Evolutionary conservation across 2,113 vertebrate genomes (phyloP), one percentile per base, ranked within the genome.

Genomic region (Lates calcarifer): DNA sequence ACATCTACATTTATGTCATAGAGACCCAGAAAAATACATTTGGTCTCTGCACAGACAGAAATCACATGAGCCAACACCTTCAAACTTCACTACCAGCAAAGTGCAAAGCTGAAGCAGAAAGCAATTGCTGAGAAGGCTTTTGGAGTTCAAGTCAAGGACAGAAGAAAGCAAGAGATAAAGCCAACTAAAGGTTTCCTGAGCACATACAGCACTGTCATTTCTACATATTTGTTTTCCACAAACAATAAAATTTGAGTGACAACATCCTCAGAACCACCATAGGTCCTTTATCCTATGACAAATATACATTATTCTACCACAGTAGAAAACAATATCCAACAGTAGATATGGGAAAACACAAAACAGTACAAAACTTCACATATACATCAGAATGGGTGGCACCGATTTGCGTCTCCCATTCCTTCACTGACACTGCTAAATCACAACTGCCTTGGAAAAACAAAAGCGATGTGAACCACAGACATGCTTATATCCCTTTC

Each of bases 1-100:
- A 87, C 77, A 18, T 79, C 84, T 87, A 92, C 91, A 92, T 94
- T 94, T 94, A 95, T 94, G 94, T 87, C 58, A 17, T 51, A 47
- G 61, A 87, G 64, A 85, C 72, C 66, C 58, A 89, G 65, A 73
- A 87, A 87, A 78, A 37, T 63, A 71, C 63, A 74, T 67, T 70
- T 33, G 60, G 49, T 73, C 45, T 73, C 61, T 77, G 83, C 70
- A 82, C 70, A 85, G 79, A 90, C 70, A 81, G 72, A 80, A 72
- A 91, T 76, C 56, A 70, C 64, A 69, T 11, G 13, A 87, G 57
- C 74, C 86, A 88, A 80, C 67, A 76, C 77, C 69, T 79, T 72
- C 43, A 74, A 41, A 77, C 26, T 26, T 78, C 22, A 58, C 79
- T 77, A 71, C 58, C 29, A 89, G 85, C 86, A 60, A 86, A 90